These are phyloP conservation scores for Carpatolechia fugitivella DNA, from an alignment of 2,888 invertebrate species.

Conservation along the genomic window DNA sequence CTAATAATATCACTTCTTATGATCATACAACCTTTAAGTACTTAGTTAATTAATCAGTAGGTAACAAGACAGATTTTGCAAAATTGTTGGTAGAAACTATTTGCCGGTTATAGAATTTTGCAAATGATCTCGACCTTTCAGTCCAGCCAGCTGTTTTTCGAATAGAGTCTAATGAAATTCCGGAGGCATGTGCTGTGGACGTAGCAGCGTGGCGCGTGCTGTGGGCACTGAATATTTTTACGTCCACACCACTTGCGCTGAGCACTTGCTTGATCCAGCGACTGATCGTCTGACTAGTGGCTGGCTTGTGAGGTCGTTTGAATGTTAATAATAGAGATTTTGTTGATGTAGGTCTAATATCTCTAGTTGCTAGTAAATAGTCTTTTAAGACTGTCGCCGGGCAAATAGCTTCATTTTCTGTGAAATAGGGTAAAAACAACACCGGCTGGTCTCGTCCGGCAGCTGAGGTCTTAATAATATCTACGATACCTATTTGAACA, in stretches of 20 bases:
- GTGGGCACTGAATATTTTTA: slow-evolving; percentile 12
- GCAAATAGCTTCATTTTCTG: not conserved
- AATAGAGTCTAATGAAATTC: not conserved
- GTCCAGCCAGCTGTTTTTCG: slow-evolving; percentile 10
- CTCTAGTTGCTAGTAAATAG: slow-evolving; percentile 10
- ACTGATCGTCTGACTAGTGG: slow-evolving; percentile 1
- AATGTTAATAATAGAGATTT: slow-evolving; percentile 1
- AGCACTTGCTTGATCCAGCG: slow-evolving; percentile 7
- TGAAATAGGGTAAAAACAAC: slow-evolving; percentile 10
- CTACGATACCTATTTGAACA: slow-evolving; percentile 13
- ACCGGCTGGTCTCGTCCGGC: slow-evolving; percentile 16
- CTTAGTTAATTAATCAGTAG: not conserved
- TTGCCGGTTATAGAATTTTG: not conserved
- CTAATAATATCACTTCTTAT: not conserved
- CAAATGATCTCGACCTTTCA: not conserved
- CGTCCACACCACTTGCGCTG: not conserved
- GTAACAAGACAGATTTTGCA: not conserved
- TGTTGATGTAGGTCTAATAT: not conserved
- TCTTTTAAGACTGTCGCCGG: not conserved
- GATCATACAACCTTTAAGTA: not conserved
- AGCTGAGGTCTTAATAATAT: slow-evolving; percentile 21
- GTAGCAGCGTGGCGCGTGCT: slow-evolving; percentile 23
- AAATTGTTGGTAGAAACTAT: not conserved
- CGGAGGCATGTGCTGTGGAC: slow-evolving; percentile 16
- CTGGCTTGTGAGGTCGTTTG: slow-evolving; percentile 2